Percentiles rank a stretch among this genome's conserved stretches.
phyloP scores from a whole-genome alignment of 2,797 vertebrate species.

The Myotis pilosus region DNA sequence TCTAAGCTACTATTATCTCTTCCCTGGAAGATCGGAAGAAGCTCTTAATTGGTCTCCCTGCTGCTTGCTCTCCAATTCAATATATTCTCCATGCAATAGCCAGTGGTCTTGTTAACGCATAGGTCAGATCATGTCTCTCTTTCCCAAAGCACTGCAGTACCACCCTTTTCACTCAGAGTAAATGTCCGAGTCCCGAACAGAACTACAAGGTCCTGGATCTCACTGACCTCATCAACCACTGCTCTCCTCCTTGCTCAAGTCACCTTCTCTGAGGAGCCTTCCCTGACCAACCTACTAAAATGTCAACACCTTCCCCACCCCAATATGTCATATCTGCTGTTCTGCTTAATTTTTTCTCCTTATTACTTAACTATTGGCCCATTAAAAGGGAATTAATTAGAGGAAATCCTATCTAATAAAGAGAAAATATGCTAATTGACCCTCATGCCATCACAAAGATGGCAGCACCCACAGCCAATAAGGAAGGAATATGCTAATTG shows the following conservation, averaged over 20 bases:
- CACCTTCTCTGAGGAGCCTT: not conserved
- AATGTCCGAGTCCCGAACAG: not conserved
- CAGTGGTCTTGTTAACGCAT: not conserved
- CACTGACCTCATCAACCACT: not conserved
- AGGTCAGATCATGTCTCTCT: not conserved
- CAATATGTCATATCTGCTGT: not conserved
- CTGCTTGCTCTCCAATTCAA: not conserved
- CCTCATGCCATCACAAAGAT: too few species aligned
- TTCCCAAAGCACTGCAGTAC: not conserved
- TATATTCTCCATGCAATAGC: not conserved
- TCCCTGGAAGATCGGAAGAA: not conserved
- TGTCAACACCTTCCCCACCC: not conserved
- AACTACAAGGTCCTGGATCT: not conserved
- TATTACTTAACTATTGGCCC: not conserved
- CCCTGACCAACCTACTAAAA: not conserved
- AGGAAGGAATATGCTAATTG: too few species aligned
- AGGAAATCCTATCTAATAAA: too few species aligned
- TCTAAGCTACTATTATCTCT: not conserved
- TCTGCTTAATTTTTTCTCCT: not conserved
- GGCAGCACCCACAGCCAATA: too few species aligned
- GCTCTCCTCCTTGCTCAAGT: not conserved
- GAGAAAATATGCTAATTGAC: too few species aligned
- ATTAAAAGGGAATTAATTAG: too few species aligned
- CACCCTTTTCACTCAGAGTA: not conserved
- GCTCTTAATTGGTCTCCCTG: not conserved